Base-by-base conservation (phyloP, 1,140 invertebrate species). In the Drusus annulatus region DNA sequence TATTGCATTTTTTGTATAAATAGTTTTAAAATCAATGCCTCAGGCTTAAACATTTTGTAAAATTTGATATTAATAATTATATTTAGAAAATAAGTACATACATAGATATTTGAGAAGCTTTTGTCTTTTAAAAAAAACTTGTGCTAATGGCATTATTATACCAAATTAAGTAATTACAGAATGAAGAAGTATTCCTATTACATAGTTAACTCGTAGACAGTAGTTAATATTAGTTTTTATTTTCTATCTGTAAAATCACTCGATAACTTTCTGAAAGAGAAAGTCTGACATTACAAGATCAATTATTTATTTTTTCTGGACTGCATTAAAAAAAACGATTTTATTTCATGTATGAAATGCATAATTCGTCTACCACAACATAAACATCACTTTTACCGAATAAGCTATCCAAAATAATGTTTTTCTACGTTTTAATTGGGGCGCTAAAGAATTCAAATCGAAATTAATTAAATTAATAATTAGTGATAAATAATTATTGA, bases 131-230 rank as follows among this genome's bases (percentile, higher is more conserved):
- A 25, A 28, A 69, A 65, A 69, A 69, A 45, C 5, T 69, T 69
- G 65, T 69, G 65, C 65, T 69, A 45, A 69, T 69, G 65, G 36
- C 65, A 69, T 69, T 69, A 69, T 50, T 19, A 69, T 69, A 69
- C 65, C 65, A 69, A 69, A 69, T 51, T 36, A 69, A 50, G 17
- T 50, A 69, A 56, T 56, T 56, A 21, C 6, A 56, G 36, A 17
- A 19, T 50, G 19, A 36, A 19, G 45, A 69, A 69, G 15, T 45
- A 45, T 69, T 69, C 65, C 65, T 69, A 69, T 21, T 63, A 56
- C 7, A 45, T 45, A 45, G 36, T 45, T 45, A 45, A 28, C 25
- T 28, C 10, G 36, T 19, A 56, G n/a, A 19, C 17, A 56, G 21
- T 56, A 56, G n/a, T 17, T 56, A 1, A 56, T 56, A 56, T 56